Evolutionary conservation across 2,888 invertebrate species (phyloP).

Genomic region (Melikaiella ostensackeni): DNA sequence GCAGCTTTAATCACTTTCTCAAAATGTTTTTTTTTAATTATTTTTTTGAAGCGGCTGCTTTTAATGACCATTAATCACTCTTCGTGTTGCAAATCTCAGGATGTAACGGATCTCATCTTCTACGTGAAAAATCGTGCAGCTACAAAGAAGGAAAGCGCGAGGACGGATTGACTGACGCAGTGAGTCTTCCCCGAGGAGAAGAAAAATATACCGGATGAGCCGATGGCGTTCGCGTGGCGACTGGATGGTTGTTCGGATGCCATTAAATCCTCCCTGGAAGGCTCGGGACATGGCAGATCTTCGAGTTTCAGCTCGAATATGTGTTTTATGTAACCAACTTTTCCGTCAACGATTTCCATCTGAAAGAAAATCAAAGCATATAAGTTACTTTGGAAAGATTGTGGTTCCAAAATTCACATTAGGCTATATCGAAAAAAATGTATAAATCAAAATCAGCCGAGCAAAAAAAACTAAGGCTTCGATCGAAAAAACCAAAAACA

Average conservation of each 20-base stretch:
- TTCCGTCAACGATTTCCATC: constrained; percentile 67
- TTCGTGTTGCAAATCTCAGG: neutral
- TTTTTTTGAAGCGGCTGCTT: neutral
- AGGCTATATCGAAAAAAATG: neutral
- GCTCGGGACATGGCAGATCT: constrained; percentile 71
- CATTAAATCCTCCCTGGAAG: constrained; percentile 73
- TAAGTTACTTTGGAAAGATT: constrained; percentile 5
- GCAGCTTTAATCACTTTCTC: constrained; percentile 1
- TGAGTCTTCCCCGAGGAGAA: constrained; percentile 60
- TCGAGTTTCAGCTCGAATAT: constrained; percentile 70
- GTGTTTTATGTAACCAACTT: constrained; percentile 65
- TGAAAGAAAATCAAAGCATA: constrained; percentile 49
- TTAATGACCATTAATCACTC: constrained; percentile 6
- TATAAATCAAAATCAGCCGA: neutral
- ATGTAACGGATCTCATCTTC: constrained; percentile 52
- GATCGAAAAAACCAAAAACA: too few relatives aligned
- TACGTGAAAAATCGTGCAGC: constrained; percentile 67
- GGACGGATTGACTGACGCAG: constrained; percentile 53
- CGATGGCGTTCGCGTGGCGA: constrained; percentile 68
- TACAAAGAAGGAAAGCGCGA: constrained; percentile 55
- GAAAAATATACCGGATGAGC: constrained; percentile 66
- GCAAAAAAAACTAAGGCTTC: too few relatives aligned
- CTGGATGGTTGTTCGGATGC: constrained; percentile 74
- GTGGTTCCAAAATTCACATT: neutral
- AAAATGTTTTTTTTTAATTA: neutral